Conservation (phyloP, 2,113 vertebrate genomes). For the Coturnix japonica region DNA sequence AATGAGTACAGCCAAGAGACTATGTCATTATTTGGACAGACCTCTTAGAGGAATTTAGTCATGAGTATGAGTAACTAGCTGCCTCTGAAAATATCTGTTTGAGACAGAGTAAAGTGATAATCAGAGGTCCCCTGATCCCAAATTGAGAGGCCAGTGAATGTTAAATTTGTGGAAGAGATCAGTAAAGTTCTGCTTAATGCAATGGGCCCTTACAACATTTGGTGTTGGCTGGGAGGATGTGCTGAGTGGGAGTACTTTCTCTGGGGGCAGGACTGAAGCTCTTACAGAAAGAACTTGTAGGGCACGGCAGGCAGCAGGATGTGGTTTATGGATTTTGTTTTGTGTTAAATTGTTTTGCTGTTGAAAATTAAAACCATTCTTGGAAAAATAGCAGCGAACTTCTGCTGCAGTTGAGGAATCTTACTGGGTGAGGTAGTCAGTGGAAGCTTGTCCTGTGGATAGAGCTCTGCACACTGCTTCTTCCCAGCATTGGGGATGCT, state of each 20-base stretch:
- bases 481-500: background rate
- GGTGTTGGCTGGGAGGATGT: background rate
- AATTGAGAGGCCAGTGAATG: background rate
- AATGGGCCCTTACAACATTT: background rate
- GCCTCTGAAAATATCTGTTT: constrained; percentile 20
- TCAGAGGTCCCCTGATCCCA: background rate
- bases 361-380: constrained; percentile 33
- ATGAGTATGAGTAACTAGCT: background rate
- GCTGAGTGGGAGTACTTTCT: constrained; percentile 20
- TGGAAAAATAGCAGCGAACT: constrained; percentile 22
- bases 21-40: background rate
- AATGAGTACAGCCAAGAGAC: background rate
- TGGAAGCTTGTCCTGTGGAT: background rate
- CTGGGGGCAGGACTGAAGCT: background rate
- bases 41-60: constrained; percentile 26
- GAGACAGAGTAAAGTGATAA: background rate
- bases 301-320: constrained; percentile 60
- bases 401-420: background rate
- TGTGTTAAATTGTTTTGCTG: constrained; percentile 18
- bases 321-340: constrained; percentile 52
- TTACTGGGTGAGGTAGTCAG: background rate
- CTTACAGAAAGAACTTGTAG: constrained; percentile 23
- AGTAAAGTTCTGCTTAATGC: fast-evolving
- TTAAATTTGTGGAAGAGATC: background rate
- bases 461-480: background rate